Evolutionary conservation across 2,888 invertebrate species (phyloP), one percentile per base, ranked within the genome.

Genomic region (Luperina testacea): DNA sequence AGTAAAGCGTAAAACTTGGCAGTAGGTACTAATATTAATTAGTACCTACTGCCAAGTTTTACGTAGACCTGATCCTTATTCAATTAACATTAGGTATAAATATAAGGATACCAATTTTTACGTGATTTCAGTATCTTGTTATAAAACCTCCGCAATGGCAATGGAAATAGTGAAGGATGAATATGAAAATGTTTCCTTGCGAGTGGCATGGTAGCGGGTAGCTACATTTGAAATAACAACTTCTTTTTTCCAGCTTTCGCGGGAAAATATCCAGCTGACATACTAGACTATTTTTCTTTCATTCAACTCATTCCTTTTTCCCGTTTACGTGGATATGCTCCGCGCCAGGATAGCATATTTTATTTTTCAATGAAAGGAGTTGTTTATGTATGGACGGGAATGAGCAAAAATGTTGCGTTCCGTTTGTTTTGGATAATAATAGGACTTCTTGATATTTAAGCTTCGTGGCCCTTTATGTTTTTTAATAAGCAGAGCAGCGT

Each of bases 221-320:
- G 27, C 1, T 45, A 13, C 9, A 51, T 64, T 68, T 75, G 20
- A 82, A 81, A 82, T 85, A 81, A 82, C 76, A 85, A 13, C 27
- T 27, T 57, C 24, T 7, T 68, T 64, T 38, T 70, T 38, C 27
- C 45, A 27, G 38, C 38, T 70, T 48, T 61, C 20, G 45, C 67
- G 45, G 51, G 82, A 70, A 64, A 3, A 13, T 24, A 59, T 59
- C 67, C 82, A 72, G 38, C 85, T 82, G 85, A 15, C 48, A 51
- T 11, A 24, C 42, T 24, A 72, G 17, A 72, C 63, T 64, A 75
- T 75, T 85, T 63, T 75, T 72, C 82, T 82, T 81, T 72, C 71
- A 81, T 75, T 71, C 59, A 68, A 61, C 57, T 68, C 38, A 68
- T 45, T 82, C 63, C 64, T 67, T 72, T 70, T 63, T 57, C 64